phyloP scores from a whole-genome alignment of 2,888 invertebrate species.

The Drosophila rubida region DNA sequence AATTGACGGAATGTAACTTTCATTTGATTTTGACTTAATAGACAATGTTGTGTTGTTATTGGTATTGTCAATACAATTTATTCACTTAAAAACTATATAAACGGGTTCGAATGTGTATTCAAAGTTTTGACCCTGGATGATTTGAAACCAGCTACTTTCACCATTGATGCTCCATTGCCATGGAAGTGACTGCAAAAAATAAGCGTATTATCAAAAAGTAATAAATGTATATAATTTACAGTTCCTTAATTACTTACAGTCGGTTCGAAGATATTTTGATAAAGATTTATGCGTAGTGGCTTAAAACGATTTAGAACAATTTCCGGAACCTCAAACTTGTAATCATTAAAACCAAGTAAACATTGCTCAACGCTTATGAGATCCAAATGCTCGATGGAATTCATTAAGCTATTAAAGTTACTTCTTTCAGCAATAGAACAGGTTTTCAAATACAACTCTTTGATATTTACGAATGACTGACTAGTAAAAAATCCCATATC shows the following conservation, averaged over 20 bases:
- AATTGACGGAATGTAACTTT: conserved; percentile 7
- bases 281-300: conserved; percentile 36
- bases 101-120: conserved; percentile 44
- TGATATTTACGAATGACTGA: conserved; percentile 24
- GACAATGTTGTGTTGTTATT: conserved; percentile 14
- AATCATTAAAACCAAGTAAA: conserved; percentile 43
- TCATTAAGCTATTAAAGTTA: conserved; percentile 29
- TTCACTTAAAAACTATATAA: conserved; percentile 34
- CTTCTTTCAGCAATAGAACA: conserved; percentile 25
- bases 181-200: conserved; percentile 5
- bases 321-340: conserved; percentile 28
- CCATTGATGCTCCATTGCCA: conserved; percentile 34
- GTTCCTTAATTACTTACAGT: conserved; percentile 27
- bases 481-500: conserved; percentile 3
- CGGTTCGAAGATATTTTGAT: conserved; percentile 23
- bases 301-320: conserved; percentile 31
- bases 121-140: conserved; percentile 29
- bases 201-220: background rate
- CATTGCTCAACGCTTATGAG: conserved; percentile 11
- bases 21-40: conserved; percentile 36
- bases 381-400: conserved; percentile 36
- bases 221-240: background rate
- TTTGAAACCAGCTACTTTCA: conserved; percentile 24
- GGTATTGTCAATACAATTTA: background rate
- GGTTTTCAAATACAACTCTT: conserved; percentile 46